These are phyloP conservation scores for Rhopalosiphum maidis DNA, from an alignment of 1,140 invertebrate genomes.

Conservation along the genomic window DNA sequence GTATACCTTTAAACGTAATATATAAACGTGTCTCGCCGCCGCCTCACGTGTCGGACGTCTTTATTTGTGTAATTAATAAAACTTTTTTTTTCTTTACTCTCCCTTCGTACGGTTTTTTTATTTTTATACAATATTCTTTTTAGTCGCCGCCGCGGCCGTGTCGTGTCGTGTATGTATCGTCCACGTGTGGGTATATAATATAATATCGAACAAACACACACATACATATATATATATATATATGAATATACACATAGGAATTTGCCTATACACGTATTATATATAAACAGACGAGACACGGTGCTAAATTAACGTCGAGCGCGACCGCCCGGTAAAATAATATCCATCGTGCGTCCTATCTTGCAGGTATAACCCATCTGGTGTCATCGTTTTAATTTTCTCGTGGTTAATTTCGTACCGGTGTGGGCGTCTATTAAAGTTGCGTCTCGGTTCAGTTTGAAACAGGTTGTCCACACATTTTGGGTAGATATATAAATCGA, in stretches of 20 bases:
- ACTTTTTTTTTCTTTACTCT: neutral
- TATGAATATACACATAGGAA: neutral
- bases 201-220: neutral
- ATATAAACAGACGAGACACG: neutral
- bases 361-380: neutral
- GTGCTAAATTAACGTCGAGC: slow-evolving; percentile 23
- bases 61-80: slow-evolving; percentile 56
- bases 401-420: neutral
- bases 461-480: too few species aligned
- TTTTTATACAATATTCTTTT: neutral
- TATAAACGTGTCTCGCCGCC: slow-evolving; percentile 8
- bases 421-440: too few species aligned
- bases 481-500: too few species aligned
- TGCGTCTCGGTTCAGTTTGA: neutral
- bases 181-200: neutral
- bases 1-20: slow-evolving; percentile 9
- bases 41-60: slow-evolving; percentile 46
- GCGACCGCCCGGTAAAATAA: slow-evolving; percentile 20
- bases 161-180: neutral
- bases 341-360: neutral
- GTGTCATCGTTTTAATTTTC: neutral
- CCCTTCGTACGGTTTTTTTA: neutral
- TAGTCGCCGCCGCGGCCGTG: neutral
- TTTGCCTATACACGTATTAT: neutral
- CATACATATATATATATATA: neutral